These are phyloP conservation scores for Momotus momota DNA, from an alignment of 2,797 vertebrate species.

Conservation along the genomic window DNA sequence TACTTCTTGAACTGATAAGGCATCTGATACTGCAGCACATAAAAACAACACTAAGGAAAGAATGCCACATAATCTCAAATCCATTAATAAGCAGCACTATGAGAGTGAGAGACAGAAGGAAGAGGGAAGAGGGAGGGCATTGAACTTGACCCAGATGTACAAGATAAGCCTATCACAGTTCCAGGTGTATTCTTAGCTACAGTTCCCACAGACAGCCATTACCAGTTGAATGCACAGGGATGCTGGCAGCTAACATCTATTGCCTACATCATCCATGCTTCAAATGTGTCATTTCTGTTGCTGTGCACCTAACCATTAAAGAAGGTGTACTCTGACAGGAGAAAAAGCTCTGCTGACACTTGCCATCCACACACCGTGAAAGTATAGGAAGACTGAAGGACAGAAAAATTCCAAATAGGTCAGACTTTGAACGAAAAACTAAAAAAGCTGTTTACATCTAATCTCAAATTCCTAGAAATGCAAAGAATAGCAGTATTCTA, in stretches of 20 bases:
- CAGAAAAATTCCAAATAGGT: neutral
- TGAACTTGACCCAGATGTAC: neutral
- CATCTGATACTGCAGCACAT: neutral
- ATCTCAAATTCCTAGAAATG: neutral
- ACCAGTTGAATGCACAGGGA: neutral
- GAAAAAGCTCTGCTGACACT: neutral
- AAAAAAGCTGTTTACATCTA: neutral
- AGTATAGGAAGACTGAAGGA: neutral
- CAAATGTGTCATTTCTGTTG: neutral
- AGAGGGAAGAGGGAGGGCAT: neutral
- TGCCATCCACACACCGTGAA: neutral
- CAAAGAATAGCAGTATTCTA: neutral
- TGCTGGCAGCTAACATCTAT: neutral
- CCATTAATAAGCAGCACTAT: neutral
- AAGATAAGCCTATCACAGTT: neutral
- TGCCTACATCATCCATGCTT: neutral
- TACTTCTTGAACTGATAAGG: neutral
- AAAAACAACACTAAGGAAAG: neutral
- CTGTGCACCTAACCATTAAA: neutral
- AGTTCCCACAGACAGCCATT: neutral
- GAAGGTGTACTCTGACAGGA: neutral
- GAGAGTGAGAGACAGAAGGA: neutral
- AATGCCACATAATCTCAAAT: neutral
- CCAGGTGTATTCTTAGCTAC: neutral
- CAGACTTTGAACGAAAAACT: neutral